A percentile compares a stretch with the other conserved stretches of the same genome.
These are phyloP conservation scores for Trissonchulus latispiculum DNA, from an alignment of 2,888 invertebrate genomes.

Conservation along the genomic window DNA sequence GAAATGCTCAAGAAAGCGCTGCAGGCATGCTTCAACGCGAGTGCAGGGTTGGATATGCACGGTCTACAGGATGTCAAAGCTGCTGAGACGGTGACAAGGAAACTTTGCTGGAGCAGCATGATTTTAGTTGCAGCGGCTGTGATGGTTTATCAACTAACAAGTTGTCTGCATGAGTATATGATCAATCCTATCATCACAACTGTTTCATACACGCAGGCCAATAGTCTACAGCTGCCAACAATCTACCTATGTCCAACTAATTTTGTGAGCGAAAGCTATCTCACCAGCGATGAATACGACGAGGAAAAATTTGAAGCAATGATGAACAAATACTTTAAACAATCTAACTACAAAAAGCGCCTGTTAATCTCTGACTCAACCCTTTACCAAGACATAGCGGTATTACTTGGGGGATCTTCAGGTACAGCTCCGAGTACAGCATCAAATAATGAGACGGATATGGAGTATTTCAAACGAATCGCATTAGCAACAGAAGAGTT, in stretches of 20 bases:
- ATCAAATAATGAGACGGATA: conserved; percentile 5
- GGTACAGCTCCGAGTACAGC: no score
- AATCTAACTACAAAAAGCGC: no score
- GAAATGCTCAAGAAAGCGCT: no score
- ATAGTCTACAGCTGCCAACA: neutral
- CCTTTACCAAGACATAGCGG: no score
- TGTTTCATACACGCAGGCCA: neutral
- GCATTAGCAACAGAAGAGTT: neutral
- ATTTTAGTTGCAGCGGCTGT: neutral
- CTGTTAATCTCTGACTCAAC: no score
- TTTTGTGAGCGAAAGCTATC: neutral
- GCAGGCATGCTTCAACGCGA: no score
- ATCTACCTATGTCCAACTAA: conserved; percentile 1
- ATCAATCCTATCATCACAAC: neutral
- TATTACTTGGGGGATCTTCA: no score
- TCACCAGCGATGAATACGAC: neutral
- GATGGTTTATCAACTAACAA: neutral
- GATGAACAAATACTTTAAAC: no score
- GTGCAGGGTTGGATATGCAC: neutral
- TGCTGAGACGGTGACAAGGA: neutral
- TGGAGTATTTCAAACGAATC: neutral
- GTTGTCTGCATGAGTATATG: neutral
- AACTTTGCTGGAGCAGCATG: neutral
- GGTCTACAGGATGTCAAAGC: neutral
- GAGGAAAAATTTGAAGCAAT: neutral